These are phyloP conservation scores for Stichopus chloronotus DNA, from an alignment of 35 echinoderm and acorn worm species.

Conservation along the genomic window DNA sequence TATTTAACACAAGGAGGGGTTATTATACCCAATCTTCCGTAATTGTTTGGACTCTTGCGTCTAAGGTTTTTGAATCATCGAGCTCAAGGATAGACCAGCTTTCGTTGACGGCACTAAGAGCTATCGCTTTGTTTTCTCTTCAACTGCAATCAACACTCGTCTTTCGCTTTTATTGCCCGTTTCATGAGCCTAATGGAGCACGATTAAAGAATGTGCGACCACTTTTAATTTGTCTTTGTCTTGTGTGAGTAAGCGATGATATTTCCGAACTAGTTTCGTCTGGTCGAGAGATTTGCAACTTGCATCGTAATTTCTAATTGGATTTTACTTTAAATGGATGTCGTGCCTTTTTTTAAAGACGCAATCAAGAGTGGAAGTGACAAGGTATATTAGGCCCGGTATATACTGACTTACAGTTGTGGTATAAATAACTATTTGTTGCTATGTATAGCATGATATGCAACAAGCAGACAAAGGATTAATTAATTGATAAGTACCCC, in stretches of 20 bases:
- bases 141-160: neutral
- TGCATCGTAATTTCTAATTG: neutral
- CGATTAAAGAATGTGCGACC: conserved; percentile 1
- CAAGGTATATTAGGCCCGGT: too few species aligned
- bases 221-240: conserved; percentile 41
- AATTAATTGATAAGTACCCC: too few species aligned
- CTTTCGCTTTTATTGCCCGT: conserved; percentile 23
- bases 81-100: neutral
- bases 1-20: conserved; percentile 17
- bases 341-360: too few species aligned
- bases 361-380: too few species aligned
- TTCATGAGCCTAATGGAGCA: neutral
- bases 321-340: neutral
- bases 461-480: too few species aligned
- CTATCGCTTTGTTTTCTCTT: conserved; percentile 44
- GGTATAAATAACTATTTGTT: too few species aligned
- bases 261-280: conserved; percentile 2
- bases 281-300: neutral
- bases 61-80: neutral
- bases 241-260: conserved; percentile 15
- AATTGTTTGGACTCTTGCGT: neutral
- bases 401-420: too few species aligned
- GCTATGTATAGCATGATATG: too few species aligned
- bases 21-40: conserved; percentile 12
- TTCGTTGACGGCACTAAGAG: conserved; percentile 10